Base-by-base conservation (phyloP, 2,113 vertebrate species). In the Rhinopomastus cyanomelas region DNA sequence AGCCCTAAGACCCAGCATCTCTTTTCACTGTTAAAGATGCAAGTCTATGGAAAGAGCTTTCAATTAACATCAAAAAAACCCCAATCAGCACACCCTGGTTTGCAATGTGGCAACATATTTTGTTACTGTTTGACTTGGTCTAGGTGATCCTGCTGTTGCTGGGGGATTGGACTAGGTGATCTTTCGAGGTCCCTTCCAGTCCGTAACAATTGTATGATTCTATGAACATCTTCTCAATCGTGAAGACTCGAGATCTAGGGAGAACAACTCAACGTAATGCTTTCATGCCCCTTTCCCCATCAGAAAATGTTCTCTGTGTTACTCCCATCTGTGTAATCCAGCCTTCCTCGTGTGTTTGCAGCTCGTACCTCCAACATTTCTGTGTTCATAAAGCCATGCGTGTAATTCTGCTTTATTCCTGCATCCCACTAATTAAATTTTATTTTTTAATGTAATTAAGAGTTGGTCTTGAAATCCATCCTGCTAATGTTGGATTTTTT, bases 381-480 rank as follows among this genome's bases (percentile, higher is more conserved):
- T 25, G 12, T 83, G 15, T 65, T 85, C 30, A 21, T 1, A 57
- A 22, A 95, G 9, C 18, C 0, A 0, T 36, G 15, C 9, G 32
- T 29, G 37, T 46, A 73, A 81, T 75, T 92, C 86, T 74, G 16
- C 22, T 81, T 89, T 83, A 39, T 87, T n/a, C 46, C 68, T 57
- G 16, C 27, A 61, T 57, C 29, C 34, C 10, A 16, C 32, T 87
- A 86, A 88, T 72, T 78, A 65, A 89, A 42, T 92, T 74, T 72
- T 83, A 48, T 82, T 84, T 88, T 92, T 89, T 37, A 90, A 81
- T 68, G 32, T 49, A 78, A 85, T 81, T 92, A 91, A 88, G 57
- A 59, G 1, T 57, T 75, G 29, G 32, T 85, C 75, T 88, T 78
- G 61, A 92, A 95, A 90, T 64, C 25, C 3, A 5, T 61, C 46